Conservation (phyloP, 2,888 invertebrate genomes). For the Tuberolachnus salignus region DNA sequence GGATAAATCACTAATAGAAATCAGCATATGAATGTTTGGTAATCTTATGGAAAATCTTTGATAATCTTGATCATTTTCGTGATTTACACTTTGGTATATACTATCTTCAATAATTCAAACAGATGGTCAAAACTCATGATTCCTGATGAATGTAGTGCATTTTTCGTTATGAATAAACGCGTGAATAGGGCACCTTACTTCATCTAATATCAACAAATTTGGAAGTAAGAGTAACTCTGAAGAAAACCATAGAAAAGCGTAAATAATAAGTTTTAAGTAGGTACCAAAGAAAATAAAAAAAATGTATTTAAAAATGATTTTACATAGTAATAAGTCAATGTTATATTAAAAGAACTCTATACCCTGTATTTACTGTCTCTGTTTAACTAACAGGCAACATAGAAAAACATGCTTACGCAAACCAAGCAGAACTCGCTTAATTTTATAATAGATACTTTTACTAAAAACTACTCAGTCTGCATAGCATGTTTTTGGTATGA, state of each 20-base stretch:
- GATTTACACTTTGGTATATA: background rate
- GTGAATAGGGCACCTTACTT: no score
- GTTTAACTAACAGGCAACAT: no score
- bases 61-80: no score
- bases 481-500: no score
- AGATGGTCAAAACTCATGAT: background rate
- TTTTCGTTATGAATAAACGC: background rate
- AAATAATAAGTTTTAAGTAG: no score
- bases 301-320: background rate
- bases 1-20: no score
- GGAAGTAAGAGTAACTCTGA: no score
- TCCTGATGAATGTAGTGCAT: background rate
- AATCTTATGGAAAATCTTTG: no score
- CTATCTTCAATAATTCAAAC: background rate
- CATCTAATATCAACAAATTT: background rate
- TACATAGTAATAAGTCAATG: conserved; percentile 12
- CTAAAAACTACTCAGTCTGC: background rate
- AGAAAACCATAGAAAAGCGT: background rate
- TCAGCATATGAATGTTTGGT: no score
- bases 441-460: background rate
- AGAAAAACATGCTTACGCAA: no score
- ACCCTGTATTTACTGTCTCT: background rate
- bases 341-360: background rate
- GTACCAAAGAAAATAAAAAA: background rate
- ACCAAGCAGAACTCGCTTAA: no score